A percentile compares a stretch with the other conserved stretches of the same genome.
phyloP scores from a whole-genome alignment of 2,113 vertebrate species.

The Pardalotus punctatus region DNA sequence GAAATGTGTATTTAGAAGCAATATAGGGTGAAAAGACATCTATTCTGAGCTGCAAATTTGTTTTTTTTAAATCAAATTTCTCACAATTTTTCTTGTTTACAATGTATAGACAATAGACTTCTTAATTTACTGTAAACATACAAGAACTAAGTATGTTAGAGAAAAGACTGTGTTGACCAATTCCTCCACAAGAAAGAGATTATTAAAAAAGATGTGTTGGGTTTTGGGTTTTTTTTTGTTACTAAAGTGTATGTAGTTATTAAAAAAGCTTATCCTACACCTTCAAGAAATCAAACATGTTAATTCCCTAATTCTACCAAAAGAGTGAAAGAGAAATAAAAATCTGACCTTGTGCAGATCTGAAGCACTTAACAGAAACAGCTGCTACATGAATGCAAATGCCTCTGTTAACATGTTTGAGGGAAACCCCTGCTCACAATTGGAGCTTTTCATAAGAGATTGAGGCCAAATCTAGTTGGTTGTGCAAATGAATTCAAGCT shows the following conservation, averaged over 20 bases:
- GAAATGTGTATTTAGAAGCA: not conserved
- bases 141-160: not conserved
- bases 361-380: not conserved
- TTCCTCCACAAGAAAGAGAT: not conserved
- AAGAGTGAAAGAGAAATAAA: fast-evolving
- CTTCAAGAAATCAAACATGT: not conserved
- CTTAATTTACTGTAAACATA: not conserved
- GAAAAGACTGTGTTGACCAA: not conserved
- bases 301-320: not conserved
- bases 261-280: not conserved
- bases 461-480: not conserved
- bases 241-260: not conserved
- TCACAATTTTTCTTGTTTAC: not conserved
- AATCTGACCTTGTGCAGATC: not conserved
- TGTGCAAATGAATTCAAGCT: not conserved
- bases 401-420: not conserved
- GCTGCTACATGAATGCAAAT: not conserved
- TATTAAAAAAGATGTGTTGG: not conserved
- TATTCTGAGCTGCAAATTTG: not conserved
- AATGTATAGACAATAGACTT: not conserved
- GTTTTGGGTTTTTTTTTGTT: not conserved
- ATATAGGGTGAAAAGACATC: not conserved
- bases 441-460: not conserved
- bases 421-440: not conserved
- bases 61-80: not conserved